Conservation (phyloP, 1,140 invertebrate genomes). For the Drosophila ficusphila region DNA sequence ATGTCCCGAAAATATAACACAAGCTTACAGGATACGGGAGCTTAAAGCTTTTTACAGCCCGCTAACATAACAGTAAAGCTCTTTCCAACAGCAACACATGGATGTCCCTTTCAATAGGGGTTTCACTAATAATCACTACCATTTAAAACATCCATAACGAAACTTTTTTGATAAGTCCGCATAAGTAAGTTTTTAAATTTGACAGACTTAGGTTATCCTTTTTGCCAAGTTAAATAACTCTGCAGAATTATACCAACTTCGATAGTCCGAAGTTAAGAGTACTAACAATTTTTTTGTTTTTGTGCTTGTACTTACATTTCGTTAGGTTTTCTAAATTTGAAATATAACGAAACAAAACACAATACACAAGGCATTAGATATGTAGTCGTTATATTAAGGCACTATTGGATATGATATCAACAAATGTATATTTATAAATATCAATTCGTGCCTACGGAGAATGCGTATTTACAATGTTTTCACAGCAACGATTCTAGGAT, state of each 20-base stretch:
- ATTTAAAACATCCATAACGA: constrained; percentile 12
- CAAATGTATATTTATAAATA: not conserved
- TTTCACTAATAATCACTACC: not conserved
- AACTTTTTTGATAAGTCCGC: not conserved
- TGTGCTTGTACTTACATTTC: constrained; percentile 67
- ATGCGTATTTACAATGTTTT: constrained; percentile 46
- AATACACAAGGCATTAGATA: constrained; percentile 67
- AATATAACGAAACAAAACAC: constrained; percentile 75
- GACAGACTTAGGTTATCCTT: not conserved
- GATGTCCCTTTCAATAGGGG: constrained; percentile 7
- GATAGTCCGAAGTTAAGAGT: not conserved
- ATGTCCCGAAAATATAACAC: constrained; percentile 16
- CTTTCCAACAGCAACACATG: constrained; percentile 23
- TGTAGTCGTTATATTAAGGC: constrained; percentile 17
- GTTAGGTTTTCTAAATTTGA: constrained; percentile 62
- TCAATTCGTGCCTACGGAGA: not conserved
- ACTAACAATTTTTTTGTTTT: constrained; percentile 11
- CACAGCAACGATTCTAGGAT: constrained; percentile 36
- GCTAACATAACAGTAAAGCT: constrained; percentile 20
- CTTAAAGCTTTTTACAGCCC: constrained; percentile 7
- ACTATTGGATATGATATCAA: constrained; percentile 6
- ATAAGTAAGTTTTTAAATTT: not conserved
- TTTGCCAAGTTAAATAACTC: not conserved
- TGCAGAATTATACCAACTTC: constrained; percentile 1
- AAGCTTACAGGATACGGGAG: constrained; percentile 9